Conservation (phyloP, 2,888 invertebrate species). For the Lasioglossum pauxillum region DNA sequence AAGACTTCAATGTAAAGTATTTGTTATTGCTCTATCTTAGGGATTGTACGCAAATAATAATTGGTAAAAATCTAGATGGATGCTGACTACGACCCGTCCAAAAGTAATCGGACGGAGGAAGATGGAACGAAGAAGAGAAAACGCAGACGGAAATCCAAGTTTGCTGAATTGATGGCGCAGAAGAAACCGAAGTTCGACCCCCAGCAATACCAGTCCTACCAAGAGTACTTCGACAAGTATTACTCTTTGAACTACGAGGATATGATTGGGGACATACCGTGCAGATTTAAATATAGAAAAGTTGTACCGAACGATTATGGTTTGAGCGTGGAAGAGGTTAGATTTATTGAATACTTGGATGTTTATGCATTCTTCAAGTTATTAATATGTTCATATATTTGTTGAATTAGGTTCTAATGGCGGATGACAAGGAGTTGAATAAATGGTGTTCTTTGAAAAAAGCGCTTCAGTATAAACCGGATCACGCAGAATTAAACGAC, state of each 20-base stretch:
- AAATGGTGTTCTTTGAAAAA: conserved; percentile 97
- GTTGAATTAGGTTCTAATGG: conserved; percentile 90
- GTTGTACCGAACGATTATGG: conserved; percentile 97
- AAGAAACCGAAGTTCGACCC: conserved; percentile 95
- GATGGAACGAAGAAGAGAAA: conserved; percentile 88
- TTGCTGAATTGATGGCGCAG: conserved; percentile 89
- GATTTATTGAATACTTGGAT: not conserved
- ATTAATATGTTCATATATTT: conserved; percentile 42
- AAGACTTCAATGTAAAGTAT: conserved; percentile 89
- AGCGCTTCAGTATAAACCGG: conserved; percentile 91
- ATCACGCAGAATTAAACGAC: conserved; percentile 92
- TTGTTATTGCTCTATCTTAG: not conserved
- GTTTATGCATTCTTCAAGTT: not conserved
- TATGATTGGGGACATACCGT: conserved; percentile 95
- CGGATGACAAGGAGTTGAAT: conserved; percentile 97
- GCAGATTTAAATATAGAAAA: conserved; percentile 96
- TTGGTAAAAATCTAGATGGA: conserved; percentile 90
- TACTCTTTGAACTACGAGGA: conserved; percentile 98
- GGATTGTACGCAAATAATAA: not conserved
- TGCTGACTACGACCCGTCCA: conserved; percentile 90
- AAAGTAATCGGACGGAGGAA: conserved; percentile 85
- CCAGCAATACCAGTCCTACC: conserved; percentile 89
- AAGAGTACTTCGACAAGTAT: conserved; percentile 97
- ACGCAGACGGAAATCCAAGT: conserved; percentile 89
- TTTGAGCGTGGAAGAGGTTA: conserved; percentile 94